Evolutionary conservation across 2,888 invertebrate genomes (phyloP), one percentile per base, ranked within the genome.

Genomic region (Pseudococcus viburni): DNA sequence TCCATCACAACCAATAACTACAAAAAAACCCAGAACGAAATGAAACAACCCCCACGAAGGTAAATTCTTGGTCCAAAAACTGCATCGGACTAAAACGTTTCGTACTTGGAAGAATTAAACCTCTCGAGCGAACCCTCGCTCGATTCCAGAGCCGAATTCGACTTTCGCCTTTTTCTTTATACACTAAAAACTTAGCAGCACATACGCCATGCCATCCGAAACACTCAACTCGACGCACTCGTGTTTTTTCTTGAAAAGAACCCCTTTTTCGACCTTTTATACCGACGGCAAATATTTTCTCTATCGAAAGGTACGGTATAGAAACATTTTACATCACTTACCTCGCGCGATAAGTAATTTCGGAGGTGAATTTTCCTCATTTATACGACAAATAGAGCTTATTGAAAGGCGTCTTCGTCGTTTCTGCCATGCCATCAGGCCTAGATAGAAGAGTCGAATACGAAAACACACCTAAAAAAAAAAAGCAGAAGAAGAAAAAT

Each of bases 381-480:
- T 64, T 64, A 64, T 64, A 64, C 64, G 64, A 22, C 19, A 64
- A 64, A 64, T 64, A 64, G 64, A 22, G 64, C 12, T 51, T 51
- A 51, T 64, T 64, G 64, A 64, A 64, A 64, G 64, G 64, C 64
- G 17, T 51, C 64, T 8, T 19, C 64, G 22, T 19, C 22, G 64
- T 64, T 19, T 19, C 22, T 19, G 19, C 51, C 51, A 51, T 33
- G 26, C 26, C 12, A 17, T 51, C 51, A 51, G 51, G 46, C 15
- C 51, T 0, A 51, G 17, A 17, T 19, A 64, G 19, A 22, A 22
- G 59, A 64, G 64, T 64, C 19, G 17, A 51, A 64, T 64, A 22
- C 19, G 64, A 64, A 64, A 64, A 64, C 64, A 64, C 64, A 64
- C 11, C 64, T 64, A 77, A 39, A 77, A 77, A 77, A 77, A 77